Conservation (phyloP, 2,797 vertebrate species). For the Peromyscus attwateri region DNA sequence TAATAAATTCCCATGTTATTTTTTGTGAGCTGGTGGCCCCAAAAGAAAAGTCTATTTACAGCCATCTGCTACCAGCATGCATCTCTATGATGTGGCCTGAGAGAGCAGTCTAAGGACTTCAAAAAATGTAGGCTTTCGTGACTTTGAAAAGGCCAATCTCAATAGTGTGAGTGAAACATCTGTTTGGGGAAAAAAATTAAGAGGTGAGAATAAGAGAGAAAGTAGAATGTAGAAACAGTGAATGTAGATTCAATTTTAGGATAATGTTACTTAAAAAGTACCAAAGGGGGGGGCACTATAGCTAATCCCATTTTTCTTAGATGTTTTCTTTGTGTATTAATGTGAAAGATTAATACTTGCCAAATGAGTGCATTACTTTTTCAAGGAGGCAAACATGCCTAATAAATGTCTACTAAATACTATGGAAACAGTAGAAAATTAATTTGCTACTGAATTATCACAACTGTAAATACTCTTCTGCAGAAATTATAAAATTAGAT, state of each 20-base stretch:
- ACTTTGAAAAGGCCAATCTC: neutral
- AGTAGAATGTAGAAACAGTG: neutral
- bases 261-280: neutral
- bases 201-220: neutral
- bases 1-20: no score
- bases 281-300: neutral
- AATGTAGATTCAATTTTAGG: neutral
- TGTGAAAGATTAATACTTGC: slow-evolving; percentile 48
- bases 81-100: neutral
- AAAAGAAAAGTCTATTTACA: no score
- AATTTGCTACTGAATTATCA: slow-evolving; percentile 33
- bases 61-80: neutral
- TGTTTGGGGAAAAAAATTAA: neutral
- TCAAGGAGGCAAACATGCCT: slow-evolving; percentile 36
- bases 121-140: neutral
- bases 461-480: slow-evolving; percentile 30
- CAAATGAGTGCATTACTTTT: slow-evolving; percentile 33
- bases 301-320: slow-evolving; percentile 5
- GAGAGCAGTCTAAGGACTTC: neutral
- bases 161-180: neutral
- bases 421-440: slow-evolving; percentile 25
- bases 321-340: slow-evolving; percentile 27
- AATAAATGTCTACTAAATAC: neutral
- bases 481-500: slow-evolving; percentile 55
- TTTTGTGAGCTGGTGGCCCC: no score